Evolutionary conservation across 2,113 vertebrate species (phyloP), one percentile per base, ranked within the genome.

Genomic region (Thunnus thynnus): DNA sequence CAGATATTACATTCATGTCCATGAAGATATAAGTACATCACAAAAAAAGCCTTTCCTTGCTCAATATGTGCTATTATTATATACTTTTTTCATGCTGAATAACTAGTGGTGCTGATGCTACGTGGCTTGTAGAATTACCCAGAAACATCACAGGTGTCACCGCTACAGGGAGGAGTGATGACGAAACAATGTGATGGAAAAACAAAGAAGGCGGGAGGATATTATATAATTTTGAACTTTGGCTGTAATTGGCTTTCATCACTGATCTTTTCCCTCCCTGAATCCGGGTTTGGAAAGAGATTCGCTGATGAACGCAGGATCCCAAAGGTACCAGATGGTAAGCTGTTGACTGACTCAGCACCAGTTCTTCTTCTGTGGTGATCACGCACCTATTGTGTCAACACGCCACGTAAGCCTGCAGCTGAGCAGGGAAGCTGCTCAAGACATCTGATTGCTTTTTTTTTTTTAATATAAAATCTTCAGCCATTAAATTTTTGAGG

Each of bases 321-420:
- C 86, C 86, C 83, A 11, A 41, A 84, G 83, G 87, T 69, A 91
- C 52, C 93, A 94, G 93, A 94, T 94, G 91, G 93, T 84, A 44
- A 80, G 61, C 63, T 87, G 73, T 30, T 30, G 27, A 30, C 88
- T 91, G 90, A 90, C 86, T 91, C 86, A 86, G 88, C 87, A 72
- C 25, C 16, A 16, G 52, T 52, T 82, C 60, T 73, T 82, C 58
- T 72, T 82, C 36, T n/a, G 52, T 67, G 60, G 78, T 81, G 77
- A 80, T 64, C 54, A 18, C 16, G 69, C 79, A 80, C 18, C 16
- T 67, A 72, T 65, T 65, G 52, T 62, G 56, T 77, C 57, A 50
- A 47, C 46, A 57, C 58, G 66, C 55, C 41, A 57, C n/a, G 22
- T 52, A 44, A 55, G 61, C 20, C 52, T 50, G 25, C 46, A 71